Evolutionary conservation across 2,113 vertebrate species (phyloP).

Genomic region (Dipodomys spectabilis): DNA sequence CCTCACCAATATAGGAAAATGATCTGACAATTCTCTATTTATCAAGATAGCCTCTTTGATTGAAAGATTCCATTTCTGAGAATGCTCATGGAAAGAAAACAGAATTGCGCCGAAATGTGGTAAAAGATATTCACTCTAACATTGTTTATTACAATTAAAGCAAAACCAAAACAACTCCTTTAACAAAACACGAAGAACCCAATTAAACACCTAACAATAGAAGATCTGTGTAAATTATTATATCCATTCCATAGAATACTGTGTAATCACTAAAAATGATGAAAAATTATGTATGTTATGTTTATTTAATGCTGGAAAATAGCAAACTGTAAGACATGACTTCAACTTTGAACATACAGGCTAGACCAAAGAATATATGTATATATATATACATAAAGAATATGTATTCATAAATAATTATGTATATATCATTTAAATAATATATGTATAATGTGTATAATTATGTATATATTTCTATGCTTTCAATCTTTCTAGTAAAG

Average conservation of each 20-base stretch:
- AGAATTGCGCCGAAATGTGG: neutral
- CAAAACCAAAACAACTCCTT: neutral
- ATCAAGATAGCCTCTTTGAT: neutral
- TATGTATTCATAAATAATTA: too few relatives aligned
- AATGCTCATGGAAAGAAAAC: neutral
- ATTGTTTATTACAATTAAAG: neutral
- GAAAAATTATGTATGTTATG: too few relatives aligned
- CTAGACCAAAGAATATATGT: neutral
- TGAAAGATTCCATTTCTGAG: too few relatives aligned
- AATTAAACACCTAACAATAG: slow-evolving; percentile 19
- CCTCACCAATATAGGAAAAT: neutral
- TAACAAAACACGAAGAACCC: neutral
- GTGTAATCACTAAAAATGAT: neutral
- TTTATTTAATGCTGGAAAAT: neutral
- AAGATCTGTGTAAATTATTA: neutral
- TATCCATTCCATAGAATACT: neutral
- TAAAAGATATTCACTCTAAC: neutral
- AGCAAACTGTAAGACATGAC: neutral
- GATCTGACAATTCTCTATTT: neutral
- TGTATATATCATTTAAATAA: too few relatives aligned
- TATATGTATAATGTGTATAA: too few relatives aligned
- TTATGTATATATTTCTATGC: neutral
- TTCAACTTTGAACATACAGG: neutral
- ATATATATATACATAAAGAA: too few relatives aligned
- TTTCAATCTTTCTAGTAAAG: neutral